Conservation (phyloP, 2,888 invertebrate genomes). For the Dasypogon diadema region DNA sequence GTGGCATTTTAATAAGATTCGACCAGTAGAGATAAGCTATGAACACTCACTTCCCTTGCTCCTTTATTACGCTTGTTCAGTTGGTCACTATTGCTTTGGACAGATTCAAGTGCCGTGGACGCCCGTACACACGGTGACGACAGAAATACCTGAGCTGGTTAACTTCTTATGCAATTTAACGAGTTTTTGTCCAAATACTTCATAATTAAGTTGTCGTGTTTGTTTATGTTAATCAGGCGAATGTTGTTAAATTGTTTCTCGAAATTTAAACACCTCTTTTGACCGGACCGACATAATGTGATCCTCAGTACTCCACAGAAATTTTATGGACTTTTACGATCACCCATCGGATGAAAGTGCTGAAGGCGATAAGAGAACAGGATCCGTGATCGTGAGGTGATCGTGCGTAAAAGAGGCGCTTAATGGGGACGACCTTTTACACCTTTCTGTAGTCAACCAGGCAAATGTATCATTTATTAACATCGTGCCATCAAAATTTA, state of each 20-base stretch:
- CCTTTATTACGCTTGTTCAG: conserved; percentile 35
- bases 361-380: conserved; percentile 12
- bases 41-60: conserved; percentile 18
- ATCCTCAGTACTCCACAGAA: neutral
- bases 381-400: conserved; percentile 7
- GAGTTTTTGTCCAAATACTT: conserved; percentile 46
- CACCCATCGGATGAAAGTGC: neutral
- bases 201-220: conserved; percentile 51
- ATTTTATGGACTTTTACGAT: neutral
- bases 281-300: conserved; percentile 1
- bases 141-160: conserved; percentile 7
- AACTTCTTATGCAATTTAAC: conserved; percentile 30
- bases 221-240: conserved; percentile 48
- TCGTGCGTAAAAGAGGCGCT: conserved; percentile 41
- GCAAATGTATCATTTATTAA: conserved; percentile 3
- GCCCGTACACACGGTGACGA: conserved; percentile 3
- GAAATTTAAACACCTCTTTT: conserved; percentile 24
- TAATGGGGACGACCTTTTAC: conserved; percentile 23
- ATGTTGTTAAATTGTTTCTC: conserved; percentile 32
- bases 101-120: neutral
- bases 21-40: conserved; percentile 34
- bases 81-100: neutral
- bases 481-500: conserved; percentile 18
- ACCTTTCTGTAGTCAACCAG: neutral
- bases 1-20: conserved; percentile 44